A percentile compares a stretch with the other conserved stretches of the same genome.
phyloP scores from a whole-genome alignment of 2,113 vertebrate species.

The Siniperca knerii region DNA sequence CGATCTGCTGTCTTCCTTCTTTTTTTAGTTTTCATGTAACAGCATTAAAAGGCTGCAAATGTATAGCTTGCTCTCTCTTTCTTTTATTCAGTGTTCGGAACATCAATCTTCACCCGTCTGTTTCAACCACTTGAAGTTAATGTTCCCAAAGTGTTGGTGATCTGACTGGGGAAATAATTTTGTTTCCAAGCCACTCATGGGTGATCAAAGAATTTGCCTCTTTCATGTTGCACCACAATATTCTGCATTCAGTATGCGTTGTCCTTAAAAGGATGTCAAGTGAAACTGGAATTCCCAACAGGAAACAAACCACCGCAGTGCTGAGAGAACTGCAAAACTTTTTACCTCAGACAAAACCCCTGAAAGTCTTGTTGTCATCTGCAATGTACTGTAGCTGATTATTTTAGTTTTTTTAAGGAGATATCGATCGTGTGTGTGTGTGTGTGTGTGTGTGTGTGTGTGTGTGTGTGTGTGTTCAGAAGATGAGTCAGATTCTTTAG shows the following conservation, averaged over 20 bases:
- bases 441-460: background rate
- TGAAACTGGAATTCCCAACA: slow-evolving; percentile 22
- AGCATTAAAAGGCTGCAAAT: background rate
- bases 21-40: background rate
- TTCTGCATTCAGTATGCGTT: slow-evolving; percentile 36
- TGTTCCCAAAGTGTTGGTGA: slow-evolving; percentile 22
- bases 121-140: slow-evolving; percentile 15
- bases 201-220: slow-evolving; percentile 46
- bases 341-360: slow-evolving; percentile 31
- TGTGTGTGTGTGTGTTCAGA: background rate
- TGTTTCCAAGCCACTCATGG: slow-evolving; percentile 27
- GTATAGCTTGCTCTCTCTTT: background rate
- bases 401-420: background rate
- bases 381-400: background rate
- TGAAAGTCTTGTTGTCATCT: background rate
- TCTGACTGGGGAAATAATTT: slow-evolving; percentile 41
- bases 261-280: slow-evolving; percentile 19
- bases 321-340: slow-evolving; percentile 3
- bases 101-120: slow-evolving; percentile 3
- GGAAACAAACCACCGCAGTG: slow-evolving; percentile 9
- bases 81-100: background rate
- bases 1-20: background rate
- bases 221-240: slow-evolving; percentile 39
- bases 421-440: background rate
- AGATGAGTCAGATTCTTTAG: slow-evolving; percentile 37